Conservation (phyloP, 53 echinoderm and acorn worm genomes). For the Echinometra lucunter region DNA sequence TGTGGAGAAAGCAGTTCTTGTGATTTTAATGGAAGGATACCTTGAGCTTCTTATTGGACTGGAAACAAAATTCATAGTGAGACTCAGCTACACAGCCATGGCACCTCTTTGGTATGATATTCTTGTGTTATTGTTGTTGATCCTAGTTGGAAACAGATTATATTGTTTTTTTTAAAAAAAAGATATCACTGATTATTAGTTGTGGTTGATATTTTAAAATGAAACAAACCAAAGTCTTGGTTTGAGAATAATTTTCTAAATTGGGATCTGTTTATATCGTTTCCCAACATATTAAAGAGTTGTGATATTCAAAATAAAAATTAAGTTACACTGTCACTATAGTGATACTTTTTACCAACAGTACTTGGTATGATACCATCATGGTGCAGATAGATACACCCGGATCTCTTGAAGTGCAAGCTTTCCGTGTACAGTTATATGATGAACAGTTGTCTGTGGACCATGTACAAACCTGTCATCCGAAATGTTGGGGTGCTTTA, state of each 20-base stretch:
- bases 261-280: no score
- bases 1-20: neutral
- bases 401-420: neutral
- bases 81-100: neutral
- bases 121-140: neutral
- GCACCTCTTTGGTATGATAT: slow-evolving; percentile 29
- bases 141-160: neutral
- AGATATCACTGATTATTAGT: neutral
- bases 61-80: neutral
- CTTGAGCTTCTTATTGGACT: slow-evolving; percentile 16
- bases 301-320: no score
- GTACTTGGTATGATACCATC: slow-evolving; percentile 59
- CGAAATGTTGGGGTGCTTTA: neutral
- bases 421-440: neutral
- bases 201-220: no score
- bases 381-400: neutral
- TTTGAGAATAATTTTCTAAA: neutral
- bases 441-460: neutral
- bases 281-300: neutral
- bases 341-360: neutral
- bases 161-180: neutral
- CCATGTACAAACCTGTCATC: neutral
- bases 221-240: neutral
- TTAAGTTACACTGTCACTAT: no score
- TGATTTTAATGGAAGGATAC: neutral